Percentiles rank a stretch among this genome's conserved stretches.
Evolutionary conservation across 1,140 invertebrate species (phyloP).

Genomic region (Heliconius hermathena): DNA sequence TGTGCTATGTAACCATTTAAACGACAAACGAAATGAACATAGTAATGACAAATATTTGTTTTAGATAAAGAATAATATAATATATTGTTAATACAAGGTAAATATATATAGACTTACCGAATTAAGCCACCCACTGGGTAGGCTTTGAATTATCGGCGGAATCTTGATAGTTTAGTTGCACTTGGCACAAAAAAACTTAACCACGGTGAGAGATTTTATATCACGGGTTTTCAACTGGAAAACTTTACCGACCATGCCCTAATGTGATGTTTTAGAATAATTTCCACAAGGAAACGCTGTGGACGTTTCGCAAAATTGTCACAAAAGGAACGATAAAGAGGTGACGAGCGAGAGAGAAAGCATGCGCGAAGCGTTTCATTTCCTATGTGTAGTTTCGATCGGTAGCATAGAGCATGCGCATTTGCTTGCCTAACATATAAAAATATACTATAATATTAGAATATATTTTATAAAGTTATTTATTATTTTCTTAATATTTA

Average conservation of each 20-base stretch:
- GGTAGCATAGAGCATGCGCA: conserved; percentile 57
- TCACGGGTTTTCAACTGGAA: conserved; percentile 70
- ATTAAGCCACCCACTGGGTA: conserved; percentile 81
- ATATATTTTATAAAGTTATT: background rate
- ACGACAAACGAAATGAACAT: background rate
- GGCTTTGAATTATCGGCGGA: conserved; percentile 81
- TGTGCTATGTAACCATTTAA: conserved; percentile 21
- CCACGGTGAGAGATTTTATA: conserved; percentile 72
- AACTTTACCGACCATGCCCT: conserved; percentile 79
- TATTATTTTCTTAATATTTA: background rate
- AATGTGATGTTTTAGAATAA: conserved; percentile 67
- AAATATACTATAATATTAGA: background rate
- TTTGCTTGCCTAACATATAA: background rate
- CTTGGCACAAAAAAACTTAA: conserved; percentile 80
- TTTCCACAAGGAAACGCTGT: conserved; percentile 69
- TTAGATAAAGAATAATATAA: conserved; percentile 23
- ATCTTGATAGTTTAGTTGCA: conserved; percentile 82
- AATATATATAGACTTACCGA: conserved; percentile 68
- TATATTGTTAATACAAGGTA: conserved; percentile 22
- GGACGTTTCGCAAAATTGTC: conserved; percentile 72
- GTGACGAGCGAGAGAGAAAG: conserved; percentile 23
- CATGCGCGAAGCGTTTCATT: conserved; percentile 31
- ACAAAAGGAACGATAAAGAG: conserved; percentile 64
- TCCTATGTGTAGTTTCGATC: conserved; percentile 47
- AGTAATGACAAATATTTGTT: conserved; percentile 23